Evolutionary conservation across 2,797 vertebrate genomes (phyloP).

Genomic region (Erethizon dorsatum): DNA sequence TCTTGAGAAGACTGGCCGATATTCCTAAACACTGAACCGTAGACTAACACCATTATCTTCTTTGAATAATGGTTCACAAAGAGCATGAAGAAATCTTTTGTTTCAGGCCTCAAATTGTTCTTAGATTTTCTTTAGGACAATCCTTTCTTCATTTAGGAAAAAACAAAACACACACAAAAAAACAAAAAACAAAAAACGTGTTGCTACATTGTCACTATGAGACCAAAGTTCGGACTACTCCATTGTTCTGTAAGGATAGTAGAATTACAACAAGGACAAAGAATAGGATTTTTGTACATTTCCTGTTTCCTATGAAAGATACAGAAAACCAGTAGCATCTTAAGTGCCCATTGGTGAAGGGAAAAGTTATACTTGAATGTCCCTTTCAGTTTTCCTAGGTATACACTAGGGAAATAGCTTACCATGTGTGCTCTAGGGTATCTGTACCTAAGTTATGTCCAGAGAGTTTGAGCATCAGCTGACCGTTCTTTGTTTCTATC

Average conservation of each 20-base stretch:
- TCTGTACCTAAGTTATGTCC: neutral
- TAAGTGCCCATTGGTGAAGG: neutral
- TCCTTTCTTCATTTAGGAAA: neutral
- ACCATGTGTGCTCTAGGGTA: neutral
- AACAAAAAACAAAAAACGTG: neutral
- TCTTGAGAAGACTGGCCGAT: neutral
- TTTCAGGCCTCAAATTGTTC: neutral
- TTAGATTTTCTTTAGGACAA: neutral
- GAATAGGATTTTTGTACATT: neutral
- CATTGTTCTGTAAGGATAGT: neutral
- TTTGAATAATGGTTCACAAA: neutral
- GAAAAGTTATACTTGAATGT: neutral
- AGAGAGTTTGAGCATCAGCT: neutral
- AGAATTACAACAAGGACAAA: neutral
- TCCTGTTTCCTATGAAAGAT: neutral
- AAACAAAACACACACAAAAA: neutral
- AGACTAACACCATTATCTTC: neutral
- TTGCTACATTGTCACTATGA: neutral
- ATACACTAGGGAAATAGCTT: neutral
- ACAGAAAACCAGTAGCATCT: neutral
- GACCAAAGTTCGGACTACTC: constrained; percentile 30
- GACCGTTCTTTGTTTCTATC: neutral
- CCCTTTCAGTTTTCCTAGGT: neutral
- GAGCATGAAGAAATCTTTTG: neutral
- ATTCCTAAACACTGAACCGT: neutral